Conservation (phyloP, 1,140 invertebrate genomes). For the Heterodera carotae region DNA sequence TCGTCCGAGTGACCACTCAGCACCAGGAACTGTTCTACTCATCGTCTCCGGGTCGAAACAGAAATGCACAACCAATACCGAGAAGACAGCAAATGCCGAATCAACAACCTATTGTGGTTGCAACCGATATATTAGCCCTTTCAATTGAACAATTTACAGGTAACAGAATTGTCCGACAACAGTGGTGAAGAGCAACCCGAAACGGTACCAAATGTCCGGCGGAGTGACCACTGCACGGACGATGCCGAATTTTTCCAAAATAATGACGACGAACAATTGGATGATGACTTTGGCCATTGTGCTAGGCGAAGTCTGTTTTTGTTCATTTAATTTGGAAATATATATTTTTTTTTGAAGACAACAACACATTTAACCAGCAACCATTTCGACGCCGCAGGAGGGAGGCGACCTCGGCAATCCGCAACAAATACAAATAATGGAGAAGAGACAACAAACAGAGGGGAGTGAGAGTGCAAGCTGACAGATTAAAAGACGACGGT, state of each 20-base stretch:
- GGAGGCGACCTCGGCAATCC: constrained; percentile 21
- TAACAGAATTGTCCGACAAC: constrained; percentile 23
- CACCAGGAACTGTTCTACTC: constrained; percentile 26
- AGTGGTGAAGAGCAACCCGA: constrained; percentile 17
- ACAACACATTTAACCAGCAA: neutral
- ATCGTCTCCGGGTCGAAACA: constrained; percentile 17
- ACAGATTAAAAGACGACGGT: too few species aligned
- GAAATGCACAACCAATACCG: neutral
- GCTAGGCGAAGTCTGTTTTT: neutral
- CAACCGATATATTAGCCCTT: neutral
- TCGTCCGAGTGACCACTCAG: constrained; percentile 29
- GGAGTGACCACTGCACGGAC: constrained; percentile 28
- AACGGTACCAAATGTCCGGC: constrained; percentile 20
- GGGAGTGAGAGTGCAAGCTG: too few species aligned
- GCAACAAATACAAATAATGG: constrained; percentile 21
- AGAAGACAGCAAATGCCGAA: neutral
- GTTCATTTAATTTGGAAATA: neutral
- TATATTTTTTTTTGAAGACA: neutral
- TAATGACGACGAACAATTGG: constrained; percentile 7
- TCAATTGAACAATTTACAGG: constrained; percentile 8
- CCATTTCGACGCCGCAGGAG: constrained; percentile 18
- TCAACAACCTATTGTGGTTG: neutral
- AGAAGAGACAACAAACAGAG: neutral
- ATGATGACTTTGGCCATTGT: neutral
- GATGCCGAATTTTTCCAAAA: constrained; percentile 29